Conservation (phyloP, 2,888 invertebrate genomes). For the Tromatobia lineatoria region DNA sequence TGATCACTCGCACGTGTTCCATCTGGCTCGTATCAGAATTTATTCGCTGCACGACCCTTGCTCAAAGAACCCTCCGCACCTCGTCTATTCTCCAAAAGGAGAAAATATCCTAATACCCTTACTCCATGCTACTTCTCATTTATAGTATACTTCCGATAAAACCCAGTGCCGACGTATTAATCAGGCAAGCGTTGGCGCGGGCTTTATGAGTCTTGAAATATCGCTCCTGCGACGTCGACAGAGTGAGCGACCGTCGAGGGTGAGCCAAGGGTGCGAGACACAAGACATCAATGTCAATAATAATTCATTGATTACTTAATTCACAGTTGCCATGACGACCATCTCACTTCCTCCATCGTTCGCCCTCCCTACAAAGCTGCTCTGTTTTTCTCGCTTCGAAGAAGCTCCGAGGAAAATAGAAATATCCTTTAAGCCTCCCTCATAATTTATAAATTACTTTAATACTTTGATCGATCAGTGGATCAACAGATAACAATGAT, state of each 20-base stretch:
- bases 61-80: conserved; percentile 19
- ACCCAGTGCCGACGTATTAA: conserved; percentile 81
- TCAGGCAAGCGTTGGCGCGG: conserved; percentile 75
- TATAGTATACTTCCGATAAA: conserved; percentile 74
- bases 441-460: conserved; percentile 65
- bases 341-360: conserved; percentile 74
- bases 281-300: conserved; percentile 85
- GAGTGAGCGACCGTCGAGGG: conserved; percentile 58
- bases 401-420: conserved; percentile 71
- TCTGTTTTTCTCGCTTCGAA: conserved; percentile 83
- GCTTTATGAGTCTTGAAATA: conserved; percentile 82
- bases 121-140: conserved; percentile 61
- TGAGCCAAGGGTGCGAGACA: conserved; percentile 69
- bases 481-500: neutral
- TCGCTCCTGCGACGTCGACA: conserved; percentile 69
- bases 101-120: conserved; percentile 21
- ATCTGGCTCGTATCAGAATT: conserved; percentile 44
- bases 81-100: conserved; percentile 18
- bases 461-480: neutral
- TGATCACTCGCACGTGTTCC: conserved; percentile 47
- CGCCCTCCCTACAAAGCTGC: conserved; percentile 76
- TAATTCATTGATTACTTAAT: conserved; percentile 85
- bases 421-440: conserved; percentile 70
- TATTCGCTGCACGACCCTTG: conserved; percentile 64
- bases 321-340: conserved; percentile 84